Percentiles rank a stretch among this genome's conserved stretches.
Conservation (phyloP, 2,888 invertebrate genomes). For the Seira musarum region DNA sequence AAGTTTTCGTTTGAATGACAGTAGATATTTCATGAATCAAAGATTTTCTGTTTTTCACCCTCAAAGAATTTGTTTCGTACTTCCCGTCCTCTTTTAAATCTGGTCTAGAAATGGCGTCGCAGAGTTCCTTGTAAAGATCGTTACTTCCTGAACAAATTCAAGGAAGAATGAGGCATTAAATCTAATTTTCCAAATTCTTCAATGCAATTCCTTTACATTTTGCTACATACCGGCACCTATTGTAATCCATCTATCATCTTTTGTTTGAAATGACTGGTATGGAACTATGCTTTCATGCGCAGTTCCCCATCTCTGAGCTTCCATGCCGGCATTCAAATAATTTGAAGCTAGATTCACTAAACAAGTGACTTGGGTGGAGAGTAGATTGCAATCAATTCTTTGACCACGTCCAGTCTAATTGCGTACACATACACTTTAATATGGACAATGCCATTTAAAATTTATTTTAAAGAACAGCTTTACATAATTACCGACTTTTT, state of each 20-base stretch:
- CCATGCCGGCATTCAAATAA: slow-evolving; percentile 88
- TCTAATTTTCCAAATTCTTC: slow-evolving; percentile 1
- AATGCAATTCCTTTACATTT: not conserved
- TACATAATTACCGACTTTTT: slow-evolving; percentile 75
- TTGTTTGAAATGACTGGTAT: slow-evolving; percentile 90
- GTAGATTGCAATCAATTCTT: slow-evolving; percentile 93
- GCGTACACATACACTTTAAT: no score
- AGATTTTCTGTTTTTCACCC: slow-evolving; percentile 84
- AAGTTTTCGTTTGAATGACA: slow-evolving; percentile 79
- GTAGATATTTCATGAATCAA: slow-evolving; percentile 79
- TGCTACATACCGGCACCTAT: slow-evolving; percentile 88
- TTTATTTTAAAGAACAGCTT: not conserved
- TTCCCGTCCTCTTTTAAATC: slow-evolving; percentile 78
- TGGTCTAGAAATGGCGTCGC: slow-evolving; percentile 77
- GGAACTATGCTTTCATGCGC: slow-evolving; percentile 96
- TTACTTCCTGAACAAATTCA: slow-evolving; percentile 63
- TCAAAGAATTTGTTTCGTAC: slow-evolving; percentile 81
- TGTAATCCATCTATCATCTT: slow-evolving; percentile 84
- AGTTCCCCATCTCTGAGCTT: slow-evolving; percentile 90
- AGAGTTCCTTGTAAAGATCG: slow-evolving; percentile 83
- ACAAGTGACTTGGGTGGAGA: slow-evolving; percentile 92
- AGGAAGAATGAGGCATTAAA: slow-evolving; percentile 7
- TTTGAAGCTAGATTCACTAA: slow-evolving; percentile 92
- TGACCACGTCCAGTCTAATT: slow-evolving; percentile 87
- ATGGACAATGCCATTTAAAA: not conserved